A percentile compares a stretch with the other conserved stretches of the same genome.
Evolutionary conservation across 2,888 invertebrate genomes (phyloP).

Genomic region (Craniophora ligustri): DNA sequence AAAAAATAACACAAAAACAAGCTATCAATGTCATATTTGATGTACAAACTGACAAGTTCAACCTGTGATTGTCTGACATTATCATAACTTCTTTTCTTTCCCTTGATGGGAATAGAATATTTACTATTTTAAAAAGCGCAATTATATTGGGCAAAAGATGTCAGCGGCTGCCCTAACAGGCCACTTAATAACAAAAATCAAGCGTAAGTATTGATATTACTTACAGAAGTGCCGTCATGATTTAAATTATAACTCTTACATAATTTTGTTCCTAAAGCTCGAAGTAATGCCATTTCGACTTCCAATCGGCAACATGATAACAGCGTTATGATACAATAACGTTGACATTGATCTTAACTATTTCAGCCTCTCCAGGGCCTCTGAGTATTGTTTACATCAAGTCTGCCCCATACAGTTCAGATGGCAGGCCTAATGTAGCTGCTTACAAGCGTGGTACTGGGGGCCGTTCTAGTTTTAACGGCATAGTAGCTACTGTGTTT

Average conservation of each 20-base stretch:
- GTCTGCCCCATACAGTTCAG: constrained; percentile 86
- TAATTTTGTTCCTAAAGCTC: constrained; percentile 60
- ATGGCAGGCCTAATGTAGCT: constrained; percentile 89
- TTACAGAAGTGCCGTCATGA: constrained; percentile 11
- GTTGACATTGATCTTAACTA: constrained; percentile 2
- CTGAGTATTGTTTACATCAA: constrained; percentile 83
- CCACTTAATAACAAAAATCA: constrained; percentile 74
- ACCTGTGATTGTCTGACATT: too few species aligned
- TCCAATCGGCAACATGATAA: constrained; percentile 15
- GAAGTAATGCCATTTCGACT: constrained; percentile 9
- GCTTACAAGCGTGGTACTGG: constrained; percentile 95
- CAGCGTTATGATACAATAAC: constrained; percentile 3
- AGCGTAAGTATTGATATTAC: constrained; percentile 70
- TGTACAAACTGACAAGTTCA: too few species aligned
- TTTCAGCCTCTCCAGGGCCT: constrained; percentile 78
- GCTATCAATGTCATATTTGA: too few species aligned
- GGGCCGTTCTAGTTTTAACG: constrained; percentile 98
- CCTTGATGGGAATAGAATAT: constrained; percentile 41
- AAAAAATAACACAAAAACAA: too few species aligned
- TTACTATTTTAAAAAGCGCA: constrained; percentile 30
- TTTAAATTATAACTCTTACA: constrained; percentile 72
- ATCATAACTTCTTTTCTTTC: constrained; percentile 13
- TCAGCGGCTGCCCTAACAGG: constrained; percentile 78
- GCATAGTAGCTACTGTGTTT: constrained; percentile 99
- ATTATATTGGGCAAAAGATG: constrained; percentile 73